Evolutionary conservation across 2,888 invertebrate genomes (phyloP).

Genomic region (Tortrix viridana): DNA sequence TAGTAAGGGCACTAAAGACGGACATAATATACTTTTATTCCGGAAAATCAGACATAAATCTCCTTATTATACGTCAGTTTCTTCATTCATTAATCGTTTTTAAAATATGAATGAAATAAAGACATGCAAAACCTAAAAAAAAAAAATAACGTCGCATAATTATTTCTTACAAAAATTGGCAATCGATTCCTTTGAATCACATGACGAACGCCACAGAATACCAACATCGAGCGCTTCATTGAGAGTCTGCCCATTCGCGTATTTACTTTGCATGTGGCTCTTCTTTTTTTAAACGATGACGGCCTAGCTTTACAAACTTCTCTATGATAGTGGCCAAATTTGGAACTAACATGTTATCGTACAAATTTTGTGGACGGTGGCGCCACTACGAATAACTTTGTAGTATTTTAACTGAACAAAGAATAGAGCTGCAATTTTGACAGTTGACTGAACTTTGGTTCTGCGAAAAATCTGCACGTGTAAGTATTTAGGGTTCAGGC

Average conservation of each 20-base stretch:
- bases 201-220: slow-evolving; percentile 44
- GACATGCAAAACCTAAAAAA: neutral
- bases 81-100: too few relatives aligned
- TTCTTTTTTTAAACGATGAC: slow-evolving; percentile 51
- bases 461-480: slow-evolving; percentile 35
- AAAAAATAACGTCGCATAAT: neutral
- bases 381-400: slow-evolving; percentile 7
- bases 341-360: neutral
- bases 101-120: neutral
- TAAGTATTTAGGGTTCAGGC: slow-evolving; percentile 22
- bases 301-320: slow-evolving; percentile 38
- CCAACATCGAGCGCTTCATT: slow-evolving; percentile 39
- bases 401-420: slow-evolving; percentile 46
- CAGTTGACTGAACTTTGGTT: slow-evolving; percentile 55
- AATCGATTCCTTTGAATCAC: slow-evolving; percentile 13
- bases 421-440: slow-evolving; percentile 53
- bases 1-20: too few relatives aligned
- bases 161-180: slow-evolving; percentile 18
- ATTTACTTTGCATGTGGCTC: slow-evolving; percentile 49
- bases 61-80: too few relatives aligned
- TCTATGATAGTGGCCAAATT: neutral
- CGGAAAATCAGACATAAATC: too few relatives aligned
- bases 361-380: neutral
- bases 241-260: slow-evolving; percentile 23
- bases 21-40: too few relatives aligned